A percentile compares a stretch with the other conserved stretches of the same genome.
Conservation (phyloP, 1,140 invertebrate genomes). For the Diorhabda sublineata region DNA sequence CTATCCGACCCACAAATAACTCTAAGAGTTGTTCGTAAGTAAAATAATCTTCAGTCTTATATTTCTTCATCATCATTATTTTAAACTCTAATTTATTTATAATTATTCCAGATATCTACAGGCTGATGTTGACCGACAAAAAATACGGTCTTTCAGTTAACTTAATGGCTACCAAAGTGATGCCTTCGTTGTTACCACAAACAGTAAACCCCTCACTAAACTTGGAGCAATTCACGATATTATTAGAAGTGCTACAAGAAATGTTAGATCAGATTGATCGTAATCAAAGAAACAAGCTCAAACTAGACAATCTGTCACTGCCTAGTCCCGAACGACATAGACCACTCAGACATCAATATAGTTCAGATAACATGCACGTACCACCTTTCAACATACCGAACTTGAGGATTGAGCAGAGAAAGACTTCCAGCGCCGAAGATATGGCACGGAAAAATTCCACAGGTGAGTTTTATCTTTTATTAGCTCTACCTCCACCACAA, state of each 20-base stretch:
- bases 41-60: conserved; percentile 9
- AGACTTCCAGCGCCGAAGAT: conserved; percentile 82
- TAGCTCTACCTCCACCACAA: too few relatives aligned
- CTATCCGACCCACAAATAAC: conserved; percentile 81
- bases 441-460: conserved; percentile 81
- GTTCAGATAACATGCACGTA: conserved; percentile 80
- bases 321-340: conserved; percentile 74
- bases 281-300: conserved; percentile 79
- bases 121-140: conserved; percentile 85
- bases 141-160: conserved; percentile 88
- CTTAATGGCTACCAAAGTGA: conserved; percentile 88
- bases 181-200: conserved; percentile 88
- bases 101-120: conserved; percentile 78
- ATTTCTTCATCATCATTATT: not conserved
- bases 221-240: conserved; percentile 81
- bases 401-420: conserved; percentile 75
- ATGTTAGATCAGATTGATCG: conserved; percentile 91
- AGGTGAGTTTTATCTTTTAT: conserved; percentile 47
- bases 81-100: too few relatives aligned
- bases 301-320: conserved; percentile 70
- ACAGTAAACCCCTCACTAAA: conserved; percentile 87
- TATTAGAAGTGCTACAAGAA: conserved; percentile 87
- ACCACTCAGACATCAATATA: conserved; percentile 74
- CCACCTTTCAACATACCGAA: conserved; percentile 83
- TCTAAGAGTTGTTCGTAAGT: conserved; percentile 80